Conservation (phyloP, 2,113 vertebrate species). For the Charina bottae region DNA sequence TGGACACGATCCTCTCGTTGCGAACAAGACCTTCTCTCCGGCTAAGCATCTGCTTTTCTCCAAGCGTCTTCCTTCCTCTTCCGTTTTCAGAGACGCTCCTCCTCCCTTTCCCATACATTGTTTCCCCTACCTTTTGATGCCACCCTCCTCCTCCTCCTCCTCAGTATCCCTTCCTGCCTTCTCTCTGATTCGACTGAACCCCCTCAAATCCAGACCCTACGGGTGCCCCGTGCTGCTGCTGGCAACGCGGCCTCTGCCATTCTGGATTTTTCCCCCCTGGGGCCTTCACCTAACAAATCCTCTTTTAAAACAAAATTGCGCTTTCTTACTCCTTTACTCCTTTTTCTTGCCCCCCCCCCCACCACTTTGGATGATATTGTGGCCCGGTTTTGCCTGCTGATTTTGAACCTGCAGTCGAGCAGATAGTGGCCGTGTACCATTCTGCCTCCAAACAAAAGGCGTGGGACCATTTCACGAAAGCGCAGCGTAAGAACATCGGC, state of each 20-base stretch:
- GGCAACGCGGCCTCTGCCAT: background rate
- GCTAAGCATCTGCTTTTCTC: background rate
- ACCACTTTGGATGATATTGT: constrained; percentile 78
- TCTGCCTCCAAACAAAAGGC: constrained; percentile 99
- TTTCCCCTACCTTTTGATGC: accelerated
- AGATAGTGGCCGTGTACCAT: constrained; percentile 99
- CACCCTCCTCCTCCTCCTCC: accelerated
- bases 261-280: constrained; percentile 7
- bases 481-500: constrained; percentile 98
- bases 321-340: constrained; percentile 89
- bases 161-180: background rate
- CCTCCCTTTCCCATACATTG: background rate
- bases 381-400: constrained; percentile 77
- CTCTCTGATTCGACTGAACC: background rate
- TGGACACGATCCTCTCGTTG: background rate
- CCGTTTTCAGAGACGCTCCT: accelerated
- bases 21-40: background rate
- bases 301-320: constrained; percentile 32
- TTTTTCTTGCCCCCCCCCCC: constrained; percentile 77
- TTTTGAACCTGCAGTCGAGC: constrained; percentile 89
- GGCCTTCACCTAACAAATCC: constrained; percentile 48
- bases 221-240: background rate
- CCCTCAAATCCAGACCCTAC: background rate
- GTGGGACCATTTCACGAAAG: constrained; percentile 99
- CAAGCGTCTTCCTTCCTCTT: background rate